Evolutionary conservation across 2,113 vertebrate species (phyloP).

Genomic region (Aramus guarauna): DNA sequence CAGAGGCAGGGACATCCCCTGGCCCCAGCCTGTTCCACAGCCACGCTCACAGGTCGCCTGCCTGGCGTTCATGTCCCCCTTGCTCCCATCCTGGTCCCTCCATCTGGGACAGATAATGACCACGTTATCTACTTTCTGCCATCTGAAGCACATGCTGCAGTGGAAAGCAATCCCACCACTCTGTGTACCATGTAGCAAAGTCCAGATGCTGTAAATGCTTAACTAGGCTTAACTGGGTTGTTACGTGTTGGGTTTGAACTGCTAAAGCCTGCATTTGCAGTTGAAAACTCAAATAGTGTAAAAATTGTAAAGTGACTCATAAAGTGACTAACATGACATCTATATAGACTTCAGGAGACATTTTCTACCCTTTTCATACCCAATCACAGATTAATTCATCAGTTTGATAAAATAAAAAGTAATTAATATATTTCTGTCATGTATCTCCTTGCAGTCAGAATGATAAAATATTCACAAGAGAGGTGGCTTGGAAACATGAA

Average conservation of each 20-base stretch:
- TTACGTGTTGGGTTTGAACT: not conserved
- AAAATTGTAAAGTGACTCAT: conserved; percentile 12
- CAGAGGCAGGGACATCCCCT: not conserved
- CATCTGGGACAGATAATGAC: not conserved
- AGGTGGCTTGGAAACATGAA: conserved; percentile 59
- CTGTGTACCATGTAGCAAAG: fast-evolving
- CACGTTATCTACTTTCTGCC: not conserved
- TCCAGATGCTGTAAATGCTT: not conserved
- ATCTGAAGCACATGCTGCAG: not conserved
- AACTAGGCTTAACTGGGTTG: not conserved
- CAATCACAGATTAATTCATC: conserved; percentile 52
- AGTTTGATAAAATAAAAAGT: conserved; percentile 55
- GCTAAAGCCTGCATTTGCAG: not conserved
- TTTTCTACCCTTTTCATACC: conserved; percentile 45
- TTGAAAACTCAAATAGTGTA: conserved; percentile 10
- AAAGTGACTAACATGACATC: conserved; percentile 22
- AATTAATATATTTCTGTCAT: conserved; percentile 64
- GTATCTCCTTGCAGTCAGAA: conserved; percentile 48
- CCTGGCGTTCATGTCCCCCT: not conserved
- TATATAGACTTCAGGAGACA: conserved; percentile 11
- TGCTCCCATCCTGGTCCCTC: not conserved
- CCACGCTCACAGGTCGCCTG: not conserved
- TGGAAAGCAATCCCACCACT: not conserved
- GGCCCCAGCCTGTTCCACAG: not conserved
- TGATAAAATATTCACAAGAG: conserved; percentile 63